phyloP scores from a whole-genome alignment of 2,113 vertebrate species.

The Scalopus aquaticus region DNA sequence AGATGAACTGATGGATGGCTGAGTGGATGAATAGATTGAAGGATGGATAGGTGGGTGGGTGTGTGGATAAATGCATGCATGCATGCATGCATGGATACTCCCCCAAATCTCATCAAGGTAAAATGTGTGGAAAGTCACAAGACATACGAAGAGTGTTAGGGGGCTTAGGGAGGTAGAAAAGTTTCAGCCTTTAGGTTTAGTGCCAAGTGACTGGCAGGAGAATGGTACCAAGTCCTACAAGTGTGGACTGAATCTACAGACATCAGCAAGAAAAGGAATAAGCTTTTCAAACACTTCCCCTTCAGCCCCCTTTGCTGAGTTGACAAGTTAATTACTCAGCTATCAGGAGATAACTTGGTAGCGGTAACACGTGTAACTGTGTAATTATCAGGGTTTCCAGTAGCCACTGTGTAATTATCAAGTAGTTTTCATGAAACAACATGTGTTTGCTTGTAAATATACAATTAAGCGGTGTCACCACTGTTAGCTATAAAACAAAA shows the following conservation, averaged over 20 bases:
- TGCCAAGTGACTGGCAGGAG: not conserved
- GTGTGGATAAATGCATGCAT: not conserved
- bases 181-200: not conserved
- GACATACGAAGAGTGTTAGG: not conserved
- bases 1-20: too few relatives aligned
- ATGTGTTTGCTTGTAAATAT: slow-evolving; percentile 78
- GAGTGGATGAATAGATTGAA: not conserved
- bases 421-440: slow-evolving; percentile 81
- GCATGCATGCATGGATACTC: not conserved
- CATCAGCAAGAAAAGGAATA: not conserved
- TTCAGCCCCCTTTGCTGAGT: slow-evolving; percentile 45
- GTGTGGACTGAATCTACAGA: not conserved
- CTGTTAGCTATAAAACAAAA: slow-evolving; percentile 7
- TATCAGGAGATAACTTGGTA: slow-evolving; percentile 80
- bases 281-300: not conserved
- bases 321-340: slow-evolving; percentile 74
- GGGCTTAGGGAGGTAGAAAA: not conserved
- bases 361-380: slow-evolving; percentile 73
- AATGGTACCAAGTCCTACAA: not conserved
- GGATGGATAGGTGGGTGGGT: not conserved
- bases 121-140: not conserved
- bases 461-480: slow-evolving; percentile 76
- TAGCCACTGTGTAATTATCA: slow-evolving; percentile 78
- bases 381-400: slow-evolving; percentile 82
- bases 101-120: not conserved